Conservation (phyloP, 2,113 vertebrate genomes). For the Ivindomyrus marchei region DNA sequence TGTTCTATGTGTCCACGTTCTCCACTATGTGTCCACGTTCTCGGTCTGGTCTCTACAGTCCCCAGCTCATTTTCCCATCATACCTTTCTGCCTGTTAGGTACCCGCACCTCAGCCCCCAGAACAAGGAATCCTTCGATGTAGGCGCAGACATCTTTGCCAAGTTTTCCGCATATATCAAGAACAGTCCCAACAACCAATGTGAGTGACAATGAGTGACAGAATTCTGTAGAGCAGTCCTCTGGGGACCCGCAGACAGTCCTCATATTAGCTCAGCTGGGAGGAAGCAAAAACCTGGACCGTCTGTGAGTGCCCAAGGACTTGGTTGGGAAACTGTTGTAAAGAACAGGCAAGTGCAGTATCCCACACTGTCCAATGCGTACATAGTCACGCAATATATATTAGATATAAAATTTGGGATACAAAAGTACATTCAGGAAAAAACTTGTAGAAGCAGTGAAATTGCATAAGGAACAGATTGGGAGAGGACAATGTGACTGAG, state of each 20-base stretch:
- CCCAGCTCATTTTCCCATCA: neutral
- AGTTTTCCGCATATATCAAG: conserved; percentile 92
- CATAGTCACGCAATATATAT: neutral
- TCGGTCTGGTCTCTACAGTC: neutral
- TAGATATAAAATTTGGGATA: neutral
- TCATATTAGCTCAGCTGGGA: neutral
- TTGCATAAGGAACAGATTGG: neutral
- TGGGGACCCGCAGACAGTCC: neutral
- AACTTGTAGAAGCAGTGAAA: neutral
- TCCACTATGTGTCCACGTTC: neutral
- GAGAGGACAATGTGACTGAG: neutral
- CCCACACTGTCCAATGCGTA: neutral
- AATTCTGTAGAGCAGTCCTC: neutral
- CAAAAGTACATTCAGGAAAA: neutral
- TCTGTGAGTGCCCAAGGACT: neutral
- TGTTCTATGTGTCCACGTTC: neutral
- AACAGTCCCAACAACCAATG: conserved; percentile 75
- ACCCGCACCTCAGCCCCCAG: conserved; percentile 78
- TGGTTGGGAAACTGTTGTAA: neutral
- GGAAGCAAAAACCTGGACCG: neutral
- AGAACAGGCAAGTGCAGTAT: neutral
- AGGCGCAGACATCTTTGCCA: conserved; percentile 87
- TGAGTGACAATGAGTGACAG: conserved; percentile 51
- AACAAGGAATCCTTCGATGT: conserved; percentile 90
- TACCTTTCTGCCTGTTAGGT: conserved; percentile 57